Evolutionary conservation across 92 coral and sea anemone genomes (phyloP).

Genomic region (Virgularia gustaviana): DNA sequence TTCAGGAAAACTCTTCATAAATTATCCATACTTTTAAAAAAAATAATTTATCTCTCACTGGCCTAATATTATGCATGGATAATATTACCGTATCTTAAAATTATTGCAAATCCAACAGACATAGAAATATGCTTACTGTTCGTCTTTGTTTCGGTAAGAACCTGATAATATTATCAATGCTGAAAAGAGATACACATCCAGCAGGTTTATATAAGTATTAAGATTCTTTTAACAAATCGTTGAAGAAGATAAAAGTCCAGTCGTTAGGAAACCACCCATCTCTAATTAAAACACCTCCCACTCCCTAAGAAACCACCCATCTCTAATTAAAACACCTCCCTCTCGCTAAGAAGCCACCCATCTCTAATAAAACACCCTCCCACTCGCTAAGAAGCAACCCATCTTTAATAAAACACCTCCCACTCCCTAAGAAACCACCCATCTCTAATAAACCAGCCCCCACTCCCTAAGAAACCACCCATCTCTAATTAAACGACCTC

Average conservation of each 20-base stretch:
- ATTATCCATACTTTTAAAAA: neutral
- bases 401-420: neutral
- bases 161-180: slow-evolving; percentile 80
- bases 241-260: no score
- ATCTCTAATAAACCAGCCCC: no score
- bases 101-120: neutral
- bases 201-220: neutral
- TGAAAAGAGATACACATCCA: slow-evolving; percentile 23
- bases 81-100: no score
- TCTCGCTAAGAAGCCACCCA: no score
- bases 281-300: neutral
- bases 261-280: neutral
- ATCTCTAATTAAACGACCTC: no score
- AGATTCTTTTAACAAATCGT: no score
- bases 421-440: no score
- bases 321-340: neutral
- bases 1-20: neutral
- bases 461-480: no score
- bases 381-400: no score
- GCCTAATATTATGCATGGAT: no score
- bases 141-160: slow-evolving; percentile 93
- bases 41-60: neutral
- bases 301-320: no score
- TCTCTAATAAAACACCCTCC: neutral
- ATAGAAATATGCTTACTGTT: slow-evolving; percentile 54